Conservation (phyloP, 2,797 vertebrate species). For the Chloroceryle inda region DNA sequence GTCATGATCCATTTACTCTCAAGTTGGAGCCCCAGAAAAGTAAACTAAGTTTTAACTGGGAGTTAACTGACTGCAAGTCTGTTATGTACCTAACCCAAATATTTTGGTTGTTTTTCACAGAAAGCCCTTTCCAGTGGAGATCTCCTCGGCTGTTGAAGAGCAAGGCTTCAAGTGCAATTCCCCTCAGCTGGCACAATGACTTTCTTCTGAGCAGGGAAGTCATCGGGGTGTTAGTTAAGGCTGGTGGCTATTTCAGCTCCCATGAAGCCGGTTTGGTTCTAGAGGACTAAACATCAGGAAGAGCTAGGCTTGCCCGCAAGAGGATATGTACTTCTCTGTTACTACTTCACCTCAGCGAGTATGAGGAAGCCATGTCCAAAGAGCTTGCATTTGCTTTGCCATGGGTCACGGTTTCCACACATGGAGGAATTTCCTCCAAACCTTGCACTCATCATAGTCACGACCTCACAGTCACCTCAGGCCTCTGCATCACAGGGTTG, state of each 20-base stretch:
- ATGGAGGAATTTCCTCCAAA: neutral
- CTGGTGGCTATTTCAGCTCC: neutral
- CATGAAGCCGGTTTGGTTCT: neutral
- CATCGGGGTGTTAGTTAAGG: fast-evolving
- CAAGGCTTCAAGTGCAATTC: neutral
- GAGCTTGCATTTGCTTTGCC: neutral
- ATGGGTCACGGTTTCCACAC: neutral
- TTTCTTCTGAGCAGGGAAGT: neutral
- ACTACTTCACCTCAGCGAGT: neutral
- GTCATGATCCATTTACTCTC: neutral
- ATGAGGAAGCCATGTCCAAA: neutral
- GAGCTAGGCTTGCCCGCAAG: neutral
- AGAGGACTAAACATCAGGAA: neutral
- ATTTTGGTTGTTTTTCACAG: neutral
- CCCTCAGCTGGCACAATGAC: neutral
- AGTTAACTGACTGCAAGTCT: neutral
- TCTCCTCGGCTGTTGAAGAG: neutral
- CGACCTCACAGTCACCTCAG: neutral
- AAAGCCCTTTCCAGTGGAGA: neutral
- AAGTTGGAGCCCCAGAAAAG: neutral
- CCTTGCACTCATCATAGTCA: neutral
- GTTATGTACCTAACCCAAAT: neutral
- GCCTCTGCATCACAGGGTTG: neutral
- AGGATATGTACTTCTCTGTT: neutral
- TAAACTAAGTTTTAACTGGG: neutral